These are phyloP conservation scores for Paelopatides confundens DNA, from an alignment of 53 echinoderm and acorn worm species.

Conservation along the genomic window DNA sequence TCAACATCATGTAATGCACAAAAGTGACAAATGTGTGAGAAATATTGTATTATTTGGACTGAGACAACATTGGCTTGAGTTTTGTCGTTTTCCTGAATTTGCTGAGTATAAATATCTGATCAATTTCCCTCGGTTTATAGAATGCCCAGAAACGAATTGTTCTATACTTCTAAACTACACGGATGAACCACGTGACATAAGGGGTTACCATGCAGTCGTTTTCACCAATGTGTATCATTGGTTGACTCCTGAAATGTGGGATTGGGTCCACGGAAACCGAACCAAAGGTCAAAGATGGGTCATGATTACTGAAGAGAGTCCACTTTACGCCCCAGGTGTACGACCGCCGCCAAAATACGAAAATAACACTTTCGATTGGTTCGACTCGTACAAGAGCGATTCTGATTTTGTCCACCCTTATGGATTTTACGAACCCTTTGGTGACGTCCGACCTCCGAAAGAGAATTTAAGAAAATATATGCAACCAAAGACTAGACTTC, in stretches of 20 bases:
- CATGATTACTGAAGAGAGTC: conserved; percentile 38
- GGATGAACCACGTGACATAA: neutral
- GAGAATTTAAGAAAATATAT: neutral
- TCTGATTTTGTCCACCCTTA: conserved; percentile 39
- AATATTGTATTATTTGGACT: conserved; percentile 6
- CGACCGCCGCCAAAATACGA: conserved; percentile 17
- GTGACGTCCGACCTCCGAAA: neutral
- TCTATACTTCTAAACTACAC: neutral
- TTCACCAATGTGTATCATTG: conserved; percentile 31
- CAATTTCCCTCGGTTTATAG: neutral
- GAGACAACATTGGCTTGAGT: conserved; percentile 27
- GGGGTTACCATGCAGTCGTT: neutral
- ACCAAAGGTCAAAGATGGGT: conserved; percentile 16
- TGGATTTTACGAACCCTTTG: neutral
- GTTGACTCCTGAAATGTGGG: conserved; percentile 7
- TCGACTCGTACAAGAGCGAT: conserved; percentile 37
- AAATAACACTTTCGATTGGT: conserved; percentile 30
- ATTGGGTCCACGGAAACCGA: conserved; percentile 23
- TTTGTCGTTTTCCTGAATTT: conserved; percentile 27
- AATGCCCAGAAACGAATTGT: neutral
- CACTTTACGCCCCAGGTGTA: conserved; percentile 18
- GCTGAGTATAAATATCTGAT: conserved; percentile 14
- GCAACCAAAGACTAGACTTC: neutral
- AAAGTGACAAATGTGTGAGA: neutral
- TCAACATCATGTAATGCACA: neutral